Percentiles rank a stretch among this genome's conserved stretches.
Evolutionary conservation across 2,888 invertebrate species (phyloP).

Genomic region (Escarpia spicata): DNA sequence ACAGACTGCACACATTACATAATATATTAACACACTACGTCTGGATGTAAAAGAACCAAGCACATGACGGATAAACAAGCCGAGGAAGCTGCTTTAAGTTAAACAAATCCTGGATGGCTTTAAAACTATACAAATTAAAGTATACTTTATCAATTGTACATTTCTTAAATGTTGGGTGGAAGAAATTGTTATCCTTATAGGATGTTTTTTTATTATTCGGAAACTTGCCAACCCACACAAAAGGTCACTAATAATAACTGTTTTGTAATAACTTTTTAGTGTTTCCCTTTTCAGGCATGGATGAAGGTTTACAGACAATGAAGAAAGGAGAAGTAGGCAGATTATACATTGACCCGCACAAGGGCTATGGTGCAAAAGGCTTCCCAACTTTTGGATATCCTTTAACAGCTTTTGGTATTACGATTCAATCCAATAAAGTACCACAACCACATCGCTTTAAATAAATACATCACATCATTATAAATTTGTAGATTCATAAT

Average conservation of each 20-base stretch:
- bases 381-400: conserved; percentile 41
- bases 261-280: not conserved
- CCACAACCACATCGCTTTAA: too few species aligned
- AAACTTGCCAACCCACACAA: not conserved
- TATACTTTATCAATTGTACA: not conserved
- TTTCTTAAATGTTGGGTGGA: not conserved
- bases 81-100: too few species aligned
- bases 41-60: too few species aligned
- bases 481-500: too few species aligned
- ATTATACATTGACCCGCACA: conserved; percentile 29
- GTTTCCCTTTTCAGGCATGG: conserved; percentile 35
- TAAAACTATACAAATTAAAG: not conserved
- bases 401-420: conserved; percentile 20
- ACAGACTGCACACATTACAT: too few species aligned
- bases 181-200: not conserved
- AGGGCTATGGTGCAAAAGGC: conserved; percentile 36
- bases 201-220: not conserved
- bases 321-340: conserved; percentile 32
- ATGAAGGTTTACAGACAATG: conserved; percentile 38
- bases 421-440: not conserved
- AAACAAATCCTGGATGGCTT: not conserved
- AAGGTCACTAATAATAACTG: not conserved
- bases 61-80: too few species aligned
- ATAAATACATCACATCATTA: too few species aligned
- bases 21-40: too few species aligned